These are phyloP conservation scores for Hypocryptadius cinnamomeus DNA, from an alignment of 2,113 vertebrate genomes.

Conservation along the genomic window DNA sequence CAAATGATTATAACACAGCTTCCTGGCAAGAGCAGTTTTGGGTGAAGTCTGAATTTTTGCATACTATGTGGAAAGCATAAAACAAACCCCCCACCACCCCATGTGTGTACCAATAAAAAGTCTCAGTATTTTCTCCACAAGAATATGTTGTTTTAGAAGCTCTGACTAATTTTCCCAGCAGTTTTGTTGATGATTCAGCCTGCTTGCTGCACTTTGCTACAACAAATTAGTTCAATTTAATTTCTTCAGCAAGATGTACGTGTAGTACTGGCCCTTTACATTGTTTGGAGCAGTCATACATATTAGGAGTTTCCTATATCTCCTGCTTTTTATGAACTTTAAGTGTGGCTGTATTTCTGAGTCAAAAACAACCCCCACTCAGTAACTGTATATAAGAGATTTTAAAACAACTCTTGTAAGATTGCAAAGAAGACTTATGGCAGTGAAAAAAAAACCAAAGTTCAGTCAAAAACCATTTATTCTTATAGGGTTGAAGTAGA, in stretches of 20 bases:
- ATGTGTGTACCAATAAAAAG: background rate
- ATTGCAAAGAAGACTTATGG: background rate
- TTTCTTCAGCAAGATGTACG: background rate
- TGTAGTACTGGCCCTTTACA: background rate
- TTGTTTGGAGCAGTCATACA: background rate
- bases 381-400: background rate
- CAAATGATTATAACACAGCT: background rate
- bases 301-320: background rate
- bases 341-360: background rate
- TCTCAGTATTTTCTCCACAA: background rate
- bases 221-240: background rate
- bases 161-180: background rate
- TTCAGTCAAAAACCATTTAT: background rate
- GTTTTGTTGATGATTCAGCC: background rate
- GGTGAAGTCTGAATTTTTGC: background rate
- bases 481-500: background rate
- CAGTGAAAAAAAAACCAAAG: background rate
- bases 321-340: background rate
- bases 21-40: background rate
- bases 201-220: background rate
- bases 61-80: background rate
- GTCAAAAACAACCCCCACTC: background rate
- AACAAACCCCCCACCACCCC: background rate
- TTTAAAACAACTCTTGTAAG: background rate
- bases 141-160: background rate